Evolutionary conservation across 2,888 invertebrate genomes (phyloP), one percentile per base, ranked within the genome.

Genomic region (Sarcophaga carnaria): DNA sequence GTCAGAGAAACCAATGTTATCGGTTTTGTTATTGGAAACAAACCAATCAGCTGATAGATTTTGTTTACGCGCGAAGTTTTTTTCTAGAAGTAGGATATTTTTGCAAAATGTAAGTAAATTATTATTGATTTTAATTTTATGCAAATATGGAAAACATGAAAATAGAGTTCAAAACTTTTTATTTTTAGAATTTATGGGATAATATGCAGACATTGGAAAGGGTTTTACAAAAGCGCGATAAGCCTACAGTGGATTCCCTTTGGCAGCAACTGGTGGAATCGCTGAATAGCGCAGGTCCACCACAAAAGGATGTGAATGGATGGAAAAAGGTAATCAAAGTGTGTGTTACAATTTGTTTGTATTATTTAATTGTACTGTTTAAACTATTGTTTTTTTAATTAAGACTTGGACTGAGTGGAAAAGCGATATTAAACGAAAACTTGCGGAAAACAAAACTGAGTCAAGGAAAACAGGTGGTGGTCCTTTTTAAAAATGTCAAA

Each of bases 191-290:
- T 79, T 70, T 47, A 80, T 80, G 74, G 62, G 66, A 67, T 62
- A 74, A 59, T 49, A 77, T 49, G 20, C 66, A n/a, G 71, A 71
- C 47, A 70, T 71, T 14, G 71, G 59, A 27, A 70, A 54, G 37
- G 82, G 59, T 11, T 72, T 83, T 54, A 78, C 78, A 78, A 83
- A 83, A 78, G 66, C 69, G 66, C 11, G 83, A 78, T 47, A 83
- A 83, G 67, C 71, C 64, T 14, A 22, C 72, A n/a, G 72, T 77
- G 47, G 60, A 83, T 66, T 49, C 66, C 62, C 59, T 82, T 25
- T 82, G 82, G 76, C 45, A 82, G 45, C 70, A 82, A 54, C 49
- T 82, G 63, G 64, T 71, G 6, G 77, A 72, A 67, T 77, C 78
- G 20, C 71, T 83, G 20, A 81, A 81, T 45, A 67, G 74, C 47